Percentiles rank a stretch among this genome's conserved stretches.
Evolutionary conservation across 2,113 vertebrate species (phyloP).

Genomic region (Abramis brama): DNA sequence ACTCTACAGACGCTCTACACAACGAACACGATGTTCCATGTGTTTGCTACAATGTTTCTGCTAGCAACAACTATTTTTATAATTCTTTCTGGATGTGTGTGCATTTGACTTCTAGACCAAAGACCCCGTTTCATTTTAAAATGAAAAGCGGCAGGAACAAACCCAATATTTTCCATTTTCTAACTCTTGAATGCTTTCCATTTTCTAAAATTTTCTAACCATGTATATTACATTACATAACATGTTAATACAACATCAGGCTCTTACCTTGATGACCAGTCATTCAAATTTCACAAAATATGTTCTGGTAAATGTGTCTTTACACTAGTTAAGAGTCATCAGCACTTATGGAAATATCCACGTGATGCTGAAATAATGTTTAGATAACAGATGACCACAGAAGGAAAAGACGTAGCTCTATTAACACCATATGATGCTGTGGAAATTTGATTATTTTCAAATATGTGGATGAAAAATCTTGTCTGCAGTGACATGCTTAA

Average conservation of each 20-base stretch:
- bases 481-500: not conserved
- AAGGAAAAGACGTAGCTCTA: not conserved
- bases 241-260: constrained; percentile 8
- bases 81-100: not conserved
- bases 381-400: not conserved
- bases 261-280: not conserved
- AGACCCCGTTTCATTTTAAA: not conserved
- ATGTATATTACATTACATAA: constrained; percentile 29
- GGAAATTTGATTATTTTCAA: not conserved
- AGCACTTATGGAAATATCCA: not conserved
- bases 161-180: constrained; percentile 10
- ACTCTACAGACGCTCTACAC: not conserved
- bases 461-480: constrained; percentile 11
- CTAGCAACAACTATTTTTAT: not conserved
- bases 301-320: not conserved
- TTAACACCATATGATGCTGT: not conserved
- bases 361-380: not conserved
- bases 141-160: not conserved
- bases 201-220: not conserved
- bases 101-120: not conserved
- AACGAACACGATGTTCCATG: not conserved
- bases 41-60: not conserved
- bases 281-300: not conserved
- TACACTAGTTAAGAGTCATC: not conserved
- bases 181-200: constrained; percentile 15